These are phyloP conservation scores for Harpalus rubripes DNA, from an alignment of 2,888 invertebrate species.

Conservation along the genomic window DNA sequence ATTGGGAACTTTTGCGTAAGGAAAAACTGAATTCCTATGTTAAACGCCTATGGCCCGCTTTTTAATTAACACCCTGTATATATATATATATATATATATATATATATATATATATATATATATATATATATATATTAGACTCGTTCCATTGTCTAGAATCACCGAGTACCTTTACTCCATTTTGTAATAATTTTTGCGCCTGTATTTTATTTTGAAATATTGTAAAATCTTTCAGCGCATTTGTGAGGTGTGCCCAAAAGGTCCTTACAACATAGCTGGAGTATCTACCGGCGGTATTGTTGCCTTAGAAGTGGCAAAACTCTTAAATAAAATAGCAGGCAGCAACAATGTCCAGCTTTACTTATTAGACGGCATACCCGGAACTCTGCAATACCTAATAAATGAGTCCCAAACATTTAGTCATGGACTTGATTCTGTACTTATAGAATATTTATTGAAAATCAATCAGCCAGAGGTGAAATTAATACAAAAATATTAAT, in stretches of 20 bases:
- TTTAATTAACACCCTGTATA: no score
- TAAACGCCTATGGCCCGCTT: no score
- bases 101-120: no score
- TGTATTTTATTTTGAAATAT: background rate
- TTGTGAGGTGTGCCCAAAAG: conserved; percentile 80
- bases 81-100: no score
- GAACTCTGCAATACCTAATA: conserved; percentile 78
- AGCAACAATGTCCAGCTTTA: conserved; percentile 81
- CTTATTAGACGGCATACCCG: conserved; percentile 91
- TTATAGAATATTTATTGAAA: conserved; percentile 81
- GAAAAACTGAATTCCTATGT: no score
- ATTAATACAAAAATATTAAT: background rate
- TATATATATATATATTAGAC: no score
- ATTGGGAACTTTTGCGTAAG: no score
- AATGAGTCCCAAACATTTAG: conserved; percentile 72
- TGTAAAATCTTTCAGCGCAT: conserved; percentile 81
- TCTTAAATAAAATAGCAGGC: conserved; percentile 84
- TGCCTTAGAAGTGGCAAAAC: conserved; percentile 88
- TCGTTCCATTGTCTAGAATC: background rate
- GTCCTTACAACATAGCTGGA: conserved; percentile 88
- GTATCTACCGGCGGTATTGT: conserved; percentile 94
- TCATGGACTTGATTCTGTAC: conserved; percentile 77
- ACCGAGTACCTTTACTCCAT: no score
- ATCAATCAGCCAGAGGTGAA: conserved; percentile 75
- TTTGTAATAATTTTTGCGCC: no score